A percentile compares a stretch with the other conserved stretches of the same genome.
Conservation (phyloP, 1,140 invertebrate genomes). For the Conopomorpha cramerella region DNA sequence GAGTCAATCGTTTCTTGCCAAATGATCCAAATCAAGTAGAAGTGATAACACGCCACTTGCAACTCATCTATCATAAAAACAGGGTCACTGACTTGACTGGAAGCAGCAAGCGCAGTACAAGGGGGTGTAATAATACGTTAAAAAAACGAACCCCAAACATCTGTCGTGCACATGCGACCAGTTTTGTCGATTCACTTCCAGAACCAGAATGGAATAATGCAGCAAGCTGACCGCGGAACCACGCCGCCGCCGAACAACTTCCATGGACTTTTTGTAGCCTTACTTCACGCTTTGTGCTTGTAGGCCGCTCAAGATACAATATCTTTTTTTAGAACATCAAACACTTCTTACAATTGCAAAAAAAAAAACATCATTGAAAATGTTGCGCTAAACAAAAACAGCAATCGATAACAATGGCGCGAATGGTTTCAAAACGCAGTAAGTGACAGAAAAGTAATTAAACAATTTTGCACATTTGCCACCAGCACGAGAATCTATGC, state of each 20-base stretch:
- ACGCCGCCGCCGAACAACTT: constrained; percentile 28
- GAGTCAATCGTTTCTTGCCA: no score
- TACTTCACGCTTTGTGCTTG: constrained; percentile 38
- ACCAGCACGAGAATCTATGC: constrained; percentile 24
- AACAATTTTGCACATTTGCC: no score
- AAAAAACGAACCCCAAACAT: constrained; percentile 49
- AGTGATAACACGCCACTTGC: no score
- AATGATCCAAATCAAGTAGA: no score
- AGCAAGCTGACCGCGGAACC: constrained; percentile 40
- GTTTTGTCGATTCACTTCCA: no score
- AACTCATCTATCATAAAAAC: no score
- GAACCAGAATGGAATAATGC: constrained; percentile 44
- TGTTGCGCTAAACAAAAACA: no score
- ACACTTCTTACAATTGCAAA: no score
- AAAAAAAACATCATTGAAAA: no score
- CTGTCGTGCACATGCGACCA: constrained; percentile 49
- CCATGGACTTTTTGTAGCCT: constrained; percentile 40
- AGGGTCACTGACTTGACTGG: constrained; percentile 52
- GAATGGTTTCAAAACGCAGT: constrained; percentile 10
- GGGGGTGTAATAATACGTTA: constrained; percentile 43
- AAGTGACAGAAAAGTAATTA: no score
- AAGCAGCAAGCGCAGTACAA: constrained; percentile 17
- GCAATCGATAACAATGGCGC: no score
- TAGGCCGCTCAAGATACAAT: constrained; percentile 42
- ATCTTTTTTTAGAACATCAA: constrained; percentile 29